Conservation (phyloP, 2,113 vertebrate genomes). For the Pedionomus torquatus region DNA sequence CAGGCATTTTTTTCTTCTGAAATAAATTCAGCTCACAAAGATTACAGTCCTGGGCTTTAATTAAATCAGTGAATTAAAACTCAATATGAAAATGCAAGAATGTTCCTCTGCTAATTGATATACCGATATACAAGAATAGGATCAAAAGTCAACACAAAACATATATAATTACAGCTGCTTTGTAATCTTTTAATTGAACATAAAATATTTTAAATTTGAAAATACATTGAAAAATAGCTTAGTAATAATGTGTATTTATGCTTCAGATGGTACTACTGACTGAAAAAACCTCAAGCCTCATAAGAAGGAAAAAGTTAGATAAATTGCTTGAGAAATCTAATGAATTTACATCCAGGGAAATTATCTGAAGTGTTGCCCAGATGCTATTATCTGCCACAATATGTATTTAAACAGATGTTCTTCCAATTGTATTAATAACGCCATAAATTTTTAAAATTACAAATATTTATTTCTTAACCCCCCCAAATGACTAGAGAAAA, state of each 20-base stretch:
- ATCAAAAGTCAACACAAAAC: background rate
- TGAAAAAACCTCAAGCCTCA: background rate
- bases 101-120: background rate
- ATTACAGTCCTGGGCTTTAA: slow-evolving; percentile 3
- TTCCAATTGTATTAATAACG: slow-evolving; percentile 22
- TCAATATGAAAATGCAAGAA: slow-evolving; percentile 10
- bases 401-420: background rate
- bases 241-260: background rate
- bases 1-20: background rate
- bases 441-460: slow-evolving; percentile 40
- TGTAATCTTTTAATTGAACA: background rate
- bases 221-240: background rate
- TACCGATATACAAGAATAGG: background rate
- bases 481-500: slow-evolving; percentile 45
- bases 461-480: slow-evolving; percentile 68
- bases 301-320: background rate
- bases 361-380: background rate
- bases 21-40: background rate
- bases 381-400: background rate
- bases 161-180: background rate
- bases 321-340: background rate
- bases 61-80: slow-evolving; percentile 15
- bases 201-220: background rate
- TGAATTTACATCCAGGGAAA: background rate
- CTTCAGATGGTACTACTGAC: background rate